These are phyloP conservation scores for Lepetodrilus schrolli DNA, from an alignment of 2,888 invertebrate species.

Conservation along the genomic window DNA sequence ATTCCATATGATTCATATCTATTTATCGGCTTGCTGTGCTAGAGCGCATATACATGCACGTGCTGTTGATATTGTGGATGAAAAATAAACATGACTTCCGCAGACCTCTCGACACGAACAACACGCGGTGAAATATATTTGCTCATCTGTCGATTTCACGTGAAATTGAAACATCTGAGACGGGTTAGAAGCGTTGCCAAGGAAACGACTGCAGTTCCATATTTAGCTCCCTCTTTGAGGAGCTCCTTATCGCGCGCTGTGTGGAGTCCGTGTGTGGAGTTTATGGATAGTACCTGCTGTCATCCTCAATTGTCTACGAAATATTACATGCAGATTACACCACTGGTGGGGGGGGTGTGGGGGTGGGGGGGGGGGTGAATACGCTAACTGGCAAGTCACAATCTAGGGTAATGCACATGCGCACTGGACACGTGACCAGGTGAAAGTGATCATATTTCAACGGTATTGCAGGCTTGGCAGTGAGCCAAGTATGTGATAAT, in stretches of 20 bases:
- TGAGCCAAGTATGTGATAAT: conserved; percentile 16
- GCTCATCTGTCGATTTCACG: conserved; percentile 25
- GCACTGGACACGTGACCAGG: conserved; percentile 21
- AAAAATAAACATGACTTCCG: neutral
- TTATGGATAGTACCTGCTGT: neutral
- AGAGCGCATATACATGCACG: neutral
- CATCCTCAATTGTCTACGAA: neutral
- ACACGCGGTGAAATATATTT: conserved; percentile 7
- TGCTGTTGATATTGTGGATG: neutral
- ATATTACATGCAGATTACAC: conserved; percentile 15
- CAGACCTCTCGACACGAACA: neutral
- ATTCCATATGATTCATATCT: no score
- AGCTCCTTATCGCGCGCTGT: neutral
- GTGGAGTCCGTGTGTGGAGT: neutral
- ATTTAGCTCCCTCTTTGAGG: neutral
- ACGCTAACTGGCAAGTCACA: no score
- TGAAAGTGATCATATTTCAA: conserved; percentile 20
- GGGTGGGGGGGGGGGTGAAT: no score
- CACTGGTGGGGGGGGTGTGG: no score
- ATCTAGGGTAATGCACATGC: conserved; percentile 14
- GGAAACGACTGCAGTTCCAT: conserved; percentile 2
- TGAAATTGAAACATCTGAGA: conserved; percentile 13
- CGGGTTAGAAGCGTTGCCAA: conserved; percentile 19
- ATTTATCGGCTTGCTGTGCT: neutral
- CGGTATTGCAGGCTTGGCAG: conserved; percentile 5